Evolutionary conservation across 2,113 vertebrate species (phyloP).

Genomic region (Toxotes chatareus): DNA sequence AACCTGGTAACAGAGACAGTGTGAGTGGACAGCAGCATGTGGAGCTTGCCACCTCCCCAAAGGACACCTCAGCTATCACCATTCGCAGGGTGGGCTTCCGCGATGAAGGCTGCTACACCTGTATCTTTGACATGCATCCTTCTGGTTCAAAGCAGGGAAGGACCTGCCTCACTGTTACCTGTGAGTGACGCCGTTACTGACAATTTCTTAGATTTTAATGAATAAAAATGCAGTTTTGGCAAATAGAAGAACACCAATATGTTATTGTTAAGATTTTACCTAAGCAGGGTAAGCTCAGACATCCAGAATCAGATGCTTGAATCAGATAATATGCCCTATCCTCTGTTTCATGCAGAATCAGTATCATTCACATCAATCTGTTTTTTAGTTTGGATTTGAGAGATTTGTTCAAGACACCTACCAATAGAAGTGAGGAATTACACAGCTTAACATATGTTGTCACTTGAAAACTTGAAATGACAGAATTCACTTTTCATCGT

Average conservation of each 20-base stretch:
- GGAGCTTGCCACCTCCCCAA: slow-evolving; percentile 71
- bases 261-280: not conserved
- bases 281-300: not conserved
- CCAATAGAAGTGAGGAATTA: slow-evolving; percentile 4
- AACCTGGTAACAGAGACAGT: slow-evolving; percentile 71
- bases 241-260: not conserved
- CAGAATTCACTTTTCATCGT: not conserved
- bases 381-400: not conserved
- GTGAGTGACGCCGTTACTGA: slow-evolving; percentile 66
- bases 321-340: not conserved
- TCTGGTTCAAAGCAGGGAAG: slow-evolving; percentile 74
- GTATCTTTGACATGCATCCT: slow-evolving; percentile 82
- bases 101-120: slow-evolving; percentile 85
- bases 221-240: not conserved
- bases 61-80: slow-evolving; percentile 77
- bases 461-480: not conserved
- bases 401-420: not conserved
- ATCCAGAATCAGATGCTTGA: not conserved
- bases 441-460: not conserved
- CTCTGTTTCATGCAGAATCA: slow-evolving; percentile 6
- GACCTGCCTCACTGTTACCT: slow-evolving; percentile 81
- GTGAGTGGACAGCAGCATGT: slow-evolving; percentile 83
- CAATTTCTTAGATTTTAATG: not conserved
- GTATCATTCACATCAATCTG: slow-evolving; percentile 1
- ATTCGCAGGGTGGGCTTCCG: slow-evolving; percentile 81